Percentiles rank a stretch among this genome's conserved stretches.
phyloP scores from a whole-genome alignment of 2,113 vertebrate species.

The Mobula birostris region DNA sequence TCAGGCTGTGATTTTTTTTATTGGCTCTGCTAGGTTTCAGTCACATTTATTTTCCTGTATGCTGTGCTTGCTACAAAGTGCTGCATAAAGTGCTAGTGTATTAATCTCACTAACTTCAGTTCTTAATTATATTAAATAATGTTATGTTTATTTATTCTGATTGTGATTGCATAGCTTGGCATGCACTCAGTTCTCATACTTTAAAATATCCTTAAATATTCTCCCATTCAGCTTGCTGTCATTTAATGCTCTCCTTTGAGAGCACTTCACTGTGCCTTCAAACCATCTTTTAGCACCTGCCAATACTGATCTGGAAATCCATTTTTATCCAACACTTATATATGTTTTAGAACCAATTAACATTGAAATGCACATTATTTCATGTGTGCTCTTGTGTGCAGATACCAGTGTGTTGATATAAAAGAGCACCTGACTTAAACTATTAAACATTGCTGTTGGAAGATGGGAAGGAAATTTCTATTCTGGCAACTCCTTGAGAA shows the following conservation, averaged over 20 bases:
- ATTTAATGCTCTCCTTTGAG: not conserved
- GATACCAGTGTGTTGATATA: not conserved
- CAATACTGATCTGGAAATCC: not conserved
- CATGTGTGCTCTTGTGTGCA: not conserved
- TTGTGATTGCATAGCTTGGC: not conserved
- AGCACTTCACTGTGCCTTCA: not conserved
- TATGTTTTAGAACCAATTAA: not conserved
- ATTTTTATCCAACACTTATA: not conserved
- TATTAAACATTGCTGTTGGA: not conserved
- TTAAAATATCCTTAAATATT: not conserved
- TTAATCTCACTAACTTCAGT: not conserved
- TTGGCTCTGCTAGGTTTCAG: not conserved
- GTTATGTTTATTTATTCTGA: slow-evolving; percentile 9
- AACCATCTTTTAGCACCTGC: not conserved
- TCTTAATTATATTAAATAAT: not conserved
- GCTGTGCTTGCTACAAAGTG: not conserved
- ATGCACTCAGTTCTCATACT: not conserved
- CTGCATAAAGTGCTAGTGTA: not conserved
- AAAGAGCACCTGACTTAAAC: not conserved
- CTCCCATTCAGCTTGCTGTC: not conserved
- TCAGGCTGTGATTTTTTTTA: not conserved
- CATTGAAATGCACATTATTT: not conserved
- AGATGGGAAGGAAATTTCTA: not conserved
- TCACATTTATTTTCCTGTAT: not conserved
- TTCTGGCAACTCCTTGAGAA: not conserved